Conservation (phyloP, 1,140 invertebrate genomes). For the Pseudomyrmex cubaensis region DNA sequence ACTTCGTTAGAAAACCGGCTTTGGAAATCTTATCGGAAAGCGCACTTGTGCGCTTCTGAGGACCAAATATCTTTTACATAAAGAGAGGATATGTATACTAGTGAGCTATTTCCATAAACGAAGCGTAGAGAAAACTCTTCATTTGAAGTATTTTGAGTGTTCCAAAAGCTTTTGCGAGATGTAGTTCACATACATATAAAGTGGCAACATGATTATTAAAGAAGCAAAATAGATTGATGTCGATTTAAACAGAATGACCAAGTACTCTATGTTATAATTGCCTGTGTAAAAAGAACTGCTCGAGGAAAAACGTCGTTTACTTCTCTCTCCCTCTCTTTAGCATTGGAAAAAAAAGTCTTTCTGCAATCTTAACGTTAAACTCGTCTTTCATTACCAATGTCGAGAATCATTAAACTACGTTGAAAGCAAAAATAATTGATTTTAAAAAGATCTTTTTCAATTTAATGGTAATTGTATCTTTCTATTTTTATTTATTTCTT, state of each 20-base stretch:
- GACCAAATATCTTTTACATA: slow-evolving; percentile 14
- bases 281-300: neutral
- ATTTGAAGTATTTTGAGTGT: slow-evolving; percentile 32
- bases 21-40: slow-evolving; percentile 28
- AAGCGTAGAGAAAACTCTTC: slow-evolving; percentile 49
- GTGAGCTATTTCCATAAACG: slow-evolving; percentile 24
- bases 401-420: slow-evolving; percentile 2
- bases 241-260: slow-evolving; percentile 11
- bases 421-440: neutral
- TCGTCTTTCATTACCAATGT: slow-evolving; percentile 6
- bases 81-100: slow-evolving; percentile 22
- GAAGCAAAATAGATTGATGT: slow-evolving; percentile 14
- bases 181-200: neutral
- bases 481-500: too few relatives aligned
- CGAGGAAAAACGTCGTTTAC: neutral
- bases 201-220: slow-evolving; percentile 20
- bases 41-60: neutral
- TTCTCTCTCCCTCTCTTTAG: neutral
- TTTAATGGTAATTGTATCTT: neutral
- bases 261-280: slow-evolving; percentile 9
- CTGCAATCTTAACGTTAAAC: neutral
- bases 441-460: neutral
- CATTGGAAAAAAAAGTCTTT: neutral
- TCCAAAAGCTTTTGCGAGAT: neutral
- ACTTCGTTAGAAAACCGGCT: slow-evolving; percentile 12